Base-by-base conservation (phyloP, 2,797 vertebrate species). In the Pempheris klunzingeri region DNA sequence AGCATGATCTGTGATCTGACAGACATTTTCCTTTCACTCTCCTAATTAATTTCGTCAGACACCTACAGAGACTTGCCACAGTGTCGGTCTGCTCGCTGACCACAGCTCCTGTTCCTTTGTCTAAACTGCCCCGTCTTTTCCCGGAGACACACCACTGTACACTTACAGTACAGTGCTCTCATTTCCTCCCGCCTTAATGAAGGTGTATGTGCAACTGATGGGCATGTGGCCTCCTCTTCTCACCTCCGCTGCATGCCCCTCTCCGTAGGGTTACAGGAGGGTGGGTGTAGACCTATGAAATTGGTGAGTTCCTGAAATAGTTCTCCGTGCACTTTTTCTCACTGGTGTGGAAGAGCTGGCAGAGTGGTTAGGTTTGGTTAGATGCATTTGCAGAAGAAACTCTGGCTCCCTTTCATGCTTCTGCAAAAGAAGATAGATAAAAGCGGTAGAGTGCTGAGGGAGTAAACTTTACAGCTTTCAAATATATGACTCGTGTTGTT, bases 31-130 rank as follows among this genome's bases (percentile, higher is more conserved):
- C 80, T 91, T 86, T 92, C 88, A 77, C 76, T 86, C 81, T 86
- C 55, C 78, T 94, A 94, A 94, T 94, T 94, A 90, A 93, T 93
- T 94, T 94, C 74, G 71, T 86, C 77, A 82, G 80, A 86, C 85
- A 64, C 91, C 92, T 90, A 82, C 77, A 15, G 89, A 89, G 91
- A 79, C 71, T 55, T 60, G 82, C 77, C 53, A 52, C 60, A 11
- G 79, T 38, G 77, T 70, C 58, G 32, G 64, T 71, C 78, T 65
- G 76, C 80, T 76, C 24, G 38, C 79, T 75, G 76, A 82, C 89
- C 91, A 81, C 15, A 85, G 80, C 74, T 68, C 69, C 63, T 26
- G 44, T 26, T 88, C 81, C 76, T 87, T 88, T 85, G 83, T 88
- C 77, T 71, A 3, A 59, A 63, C 64, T 61, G 80, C 32, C 53